Evolutionary conservation across 2,113 vertebrate genomes (phyloP).

Genomic region (Poeciliopsis turrubarensis): DNA sequence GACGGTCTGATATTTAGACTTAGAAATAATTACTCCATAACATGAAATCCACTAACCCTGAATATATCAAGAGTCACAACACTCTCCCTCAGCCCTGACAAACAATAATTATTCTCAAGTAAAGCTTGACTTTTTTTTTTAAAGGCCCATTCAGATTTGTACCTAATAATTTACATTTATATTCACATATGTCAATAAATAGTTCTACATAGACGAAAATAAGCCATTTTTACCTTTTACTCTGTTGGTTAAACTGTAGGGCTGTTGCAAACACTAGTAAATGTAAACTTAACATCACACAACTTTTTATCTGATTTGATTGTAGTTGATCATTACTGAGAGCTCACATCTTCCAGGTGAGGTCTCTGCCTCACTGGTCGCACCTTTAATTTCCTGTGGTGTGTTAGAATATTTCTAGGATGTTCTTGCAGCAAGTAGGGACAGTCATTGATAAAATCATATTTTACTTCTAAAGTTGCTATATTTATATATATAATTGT

Average conservation of each 20-base stretch:
- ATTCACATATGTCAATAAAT: slow-evolving; percentile 52
- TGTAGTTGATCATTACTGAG: slow-evolving; percentile 22
- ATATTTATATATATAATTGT: slow-evolving; percentile 33
- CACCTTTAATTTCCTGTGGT: slow-evolving; percentile 46
- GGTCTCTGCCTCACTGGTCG: slow-evolving; percentile 4
- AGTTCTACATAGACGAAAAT: slow-evolving; percentile 55
- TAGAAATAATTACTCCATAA: slow-evolving; percentile 66
- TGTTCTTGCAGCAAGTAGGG: slow-evolving; percentile 76
- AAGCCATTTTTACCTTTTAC: slow-evolving; percentile 35
- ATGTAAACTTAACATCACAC: slow-evolving; percentile 61
- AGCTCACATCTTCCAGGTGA: slow-evolving; percentile 34
- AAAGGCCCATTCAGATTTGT: slow-evolving; percentile 45
- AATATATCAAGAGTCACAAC: slow-evolving; percentile 71
- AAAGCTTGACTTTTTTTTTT: slow-evolving; percentile 18
- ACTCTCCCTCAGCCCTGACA: slow-evolving; percentile 53
- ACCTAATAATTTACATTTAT: slow-evolving; percentile 51
- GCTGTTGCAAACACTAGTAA: slow-evolving; percentile 54
- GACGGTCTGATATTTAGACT: slow-evolving; percentile 74
- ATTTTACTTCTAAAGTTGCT: slow-evolving; percentile 37
- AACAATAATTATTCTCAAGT: slow-evolving; percentile 31
- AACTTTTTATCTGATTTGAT: slow-evolving; percentile 32
- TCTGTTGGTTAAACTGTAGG: slow-evolving; percentile 58
- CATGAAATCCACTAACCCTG: slow-evolving; percentile 76
- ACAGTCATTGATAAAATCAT: slow-evolving; percentile 34
- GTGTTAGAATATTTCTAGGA: slow-evolving; percentile 47